These are phyloP conservation scores for Gila robusta DNA, from an alignment of 2,797 vertebrate species.

Conservation along the genomic window DNA sequence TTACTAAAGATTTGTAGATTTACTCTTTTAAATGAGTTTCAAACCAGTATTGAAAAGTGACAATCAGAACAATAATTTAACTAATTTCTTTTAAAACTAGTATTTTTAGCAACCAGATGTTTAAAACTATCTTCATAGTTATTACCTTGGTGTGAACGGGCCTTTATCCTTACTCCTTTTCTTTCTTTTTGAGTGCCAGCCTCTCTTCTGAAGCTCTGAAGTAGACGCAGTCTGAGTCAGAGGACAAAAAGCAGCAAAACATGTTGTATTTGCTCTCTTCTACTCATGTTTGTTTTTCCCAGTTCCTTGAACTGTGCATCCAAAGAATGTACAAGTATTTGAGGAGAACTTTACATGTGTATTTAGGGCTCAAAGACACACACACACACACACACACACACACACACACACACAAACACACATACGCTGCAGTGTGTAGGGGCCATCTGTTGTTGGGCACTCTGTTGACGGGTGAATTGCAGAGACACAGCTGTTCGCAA, in stretches of 20 bases:
- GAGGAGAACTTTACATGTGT: constrained; percentile 42
- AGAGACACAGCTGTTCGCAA: constrained; percentile 50
- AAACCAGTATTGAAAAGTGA: too few species aligned
- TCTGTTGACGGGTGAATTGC: constrained; percentile 39
- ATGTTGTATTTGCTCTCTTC: constrained; percentile 35
- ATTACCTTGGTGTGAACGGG: background rate
- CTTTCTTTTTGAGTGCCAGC: constrained; percentile 7
- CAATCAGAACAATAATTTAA: too few species aligned
- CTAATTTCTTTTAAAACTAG: too few species aligned
- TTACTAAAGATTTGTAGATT: constrained; percentile 7
- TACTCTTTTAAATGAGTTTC: background rate
- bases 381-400: constrained; percentile 32
- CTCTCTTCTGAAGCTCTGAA: constrained; percentile 8
- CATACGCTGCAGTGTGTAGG: background rate
- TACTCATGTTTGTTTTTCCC: constrained; percentile 24
- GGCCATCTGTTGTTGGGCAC: constrained; percentile 53
- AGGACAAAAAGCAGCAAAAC: constrained; percentile 30
- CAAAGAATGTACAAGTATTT: constrained; percentile 32
- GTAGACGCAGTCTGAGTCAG: background rate
- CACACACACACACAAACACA: background rate
- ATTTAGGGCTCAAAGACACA: constrained; percentile 22
- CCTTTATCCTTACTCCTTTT: background rate
- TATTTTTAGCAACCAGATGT: too few species aligned
- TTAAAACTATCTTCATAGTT: background rate
- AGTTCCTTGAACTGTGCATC: constrained; percentile 39